A percentile compares a stretch with the other conserved stretches of the same genome.
Evolutionary conservation across 2,113 vertebrate genomes (phyloP).

Genomic region (Turnix velox): DNA sequence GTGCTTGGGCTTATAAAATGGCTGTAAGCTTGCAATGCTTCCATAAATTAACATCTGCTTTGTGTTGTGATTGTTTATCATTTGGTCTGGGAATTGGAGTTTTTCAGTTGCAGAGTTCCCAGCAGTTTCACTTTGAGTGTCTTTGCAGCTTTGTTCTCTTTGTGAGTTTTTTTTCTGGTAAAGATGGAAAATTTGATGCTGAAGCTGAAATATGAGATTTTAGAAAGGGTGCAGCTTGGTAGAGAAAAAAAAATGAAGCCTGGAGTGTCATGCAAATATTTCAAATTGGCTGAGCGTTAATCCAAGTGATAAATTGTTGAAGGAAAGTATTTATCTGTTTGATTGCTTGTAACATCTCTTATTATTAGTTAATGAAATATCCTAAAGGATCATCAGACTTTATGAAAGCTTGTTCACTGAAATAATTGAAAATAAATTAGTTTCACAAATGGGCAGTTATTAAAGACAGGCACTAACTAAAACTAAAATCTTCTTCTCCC

Average conservation of each 20-base stretch:
- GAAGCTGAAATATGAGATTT: not conserved
- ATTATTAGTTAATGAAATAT: constrained; percentile 7
- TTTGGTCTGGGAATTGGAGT: not conserved
- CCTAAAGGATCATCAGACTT: not conserved
- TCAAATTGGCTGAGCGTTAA: not conserved
- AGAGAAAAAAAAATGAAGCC: not conserved
- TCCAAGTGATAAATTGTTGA: not conserved
- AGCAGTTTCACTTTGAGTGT: not conserved
- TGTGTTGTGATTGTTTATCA: not conserved
- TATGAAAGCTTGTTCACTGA: not conserved
- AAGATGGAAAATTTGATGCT: not conserved
- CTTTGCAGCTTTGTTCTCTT: not conserved
- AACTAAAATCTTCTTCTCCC: not conserved
- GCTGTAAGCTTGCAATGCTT: not conserved
- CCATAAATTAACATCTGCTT: not conserved
- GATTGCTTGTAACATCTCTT: not conserved
- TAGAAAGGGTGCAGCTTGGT: not conserved
- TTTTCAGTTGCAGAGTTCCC: not conserved
- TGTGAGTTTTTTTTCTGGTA: not conserved
- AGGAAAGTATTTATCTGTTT: not conserved
- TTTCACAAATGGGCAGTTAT: not conserved
- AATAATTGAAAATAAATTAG: not conserved
- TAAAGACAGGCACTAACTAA: not conserved
- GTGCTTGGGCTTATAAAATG: not conserved
- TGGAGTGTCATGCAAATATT: not conserved